These are phyloP conservation scores for Notothenia rossii DNA, from an alignment of 2,113 vertebrate genomes.

Conservation along the genomic window DNA sequence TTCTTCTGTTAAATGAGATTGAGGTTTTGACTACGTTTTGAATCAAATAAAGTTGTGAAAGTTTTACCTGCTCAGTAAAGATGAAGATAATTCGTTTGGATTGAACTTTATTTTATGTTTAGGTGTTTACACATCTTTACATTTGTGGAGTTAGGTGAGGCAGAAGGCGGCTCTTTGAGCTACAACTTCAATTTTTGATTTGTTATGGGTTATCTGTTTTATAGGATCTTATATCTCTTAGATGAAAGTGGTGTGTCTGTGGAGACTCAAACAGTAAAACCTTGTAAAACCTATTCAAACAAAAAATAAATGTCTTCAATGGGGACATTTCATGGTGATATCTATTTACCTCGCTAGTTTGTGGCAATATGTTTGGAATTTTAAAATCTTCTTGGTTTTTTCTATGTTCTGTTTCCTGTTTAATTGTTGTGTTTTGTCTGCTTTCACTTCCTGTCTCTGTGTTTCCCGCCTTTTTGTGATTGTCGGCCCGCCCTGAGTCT, in stretches of 20 bases:
- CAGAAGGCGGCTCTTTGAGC: background rate
- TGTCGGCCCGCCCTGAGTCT: no score
- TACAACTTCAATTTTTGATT: background rate
- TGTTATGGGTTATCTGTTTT: no score
- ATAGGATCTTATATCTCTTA: background rate
- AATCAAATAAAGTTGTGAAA: slow-evolving; percentile 33
- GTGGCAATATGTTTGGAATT: no score
- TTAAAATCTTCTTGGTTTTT: no score
- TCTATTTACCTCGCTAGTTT: no score
- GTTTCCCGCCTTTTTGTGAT: no score
- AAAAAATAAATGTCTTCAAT: no score
- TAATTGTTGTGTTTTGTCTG: background rate
- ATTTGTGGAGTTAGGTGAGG: background rate
- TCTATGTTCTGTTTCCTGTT: no score
- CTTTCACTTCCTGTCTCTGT: no score
- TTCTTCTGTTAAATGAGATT: slow-evolving; percentile 50
- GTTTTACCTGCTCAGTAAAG: slow-evolving; percentile 6
- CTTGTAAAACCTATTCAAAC: background rate
- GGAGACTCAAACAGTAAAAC: background rate
- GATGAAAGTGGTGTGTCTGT: background rate
- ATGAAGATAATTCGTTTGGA: background rate
- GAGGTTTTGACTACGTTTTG: slow-evolving; percentile 45
- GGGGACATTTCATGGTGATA: no score
- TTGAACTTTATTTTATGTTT: background rate
- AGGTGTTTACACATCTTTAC: background rate